Base-by-base conservation (phyloP, 2,113 vertebrate species). In the Nettapus auritus region DNA sequence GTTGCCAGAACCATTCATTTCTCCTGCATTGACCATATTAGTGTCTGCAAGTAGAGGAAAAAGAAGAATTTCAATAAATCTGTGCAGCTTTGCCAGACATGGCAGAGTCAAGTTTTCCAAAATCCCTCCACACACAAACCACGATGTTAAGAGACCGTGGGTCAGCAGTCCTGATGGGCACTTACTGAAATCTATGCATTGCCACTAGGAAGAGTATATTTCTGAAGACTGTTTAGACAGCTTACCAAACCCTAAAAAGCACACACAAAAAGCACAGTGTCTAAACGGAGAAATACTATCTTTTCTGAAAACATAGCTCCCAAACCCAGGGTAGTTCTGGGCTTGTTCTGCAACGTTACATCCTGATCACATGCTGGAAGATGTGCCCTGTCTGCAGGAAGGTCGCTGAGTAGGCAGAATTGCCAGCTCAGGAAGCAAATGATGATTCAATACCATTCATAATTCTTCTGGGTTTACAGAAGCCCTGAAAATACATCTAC, bases 1-100 rank as follows among this genome's bases (percentile, higher is more conserved):
- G 97, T 99, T 99, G 13, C 99, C 99, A 17, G 99, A 97, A 57
- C 98, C 98, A 9, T 99, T 99, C 98, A 99, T 99, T 71, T 98
- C 99, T 96, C 99, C 98, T 8, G 98, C 97, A 97, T 98, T 98
- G 91, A 99, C 99, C 98, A 98, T 97, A 96, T 98, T 99, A 97
- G 87, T 94, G 73, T 95, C 98, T 98, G 91, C 19, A 66, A 13
- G 36, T 5, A 82, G 81, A 81, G 46, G 8, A 56, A 94, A 91
- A 78, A 18, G 12, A 60, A 85, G 53, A 21, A 26, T 12, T 42
- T 38, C 85, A 81, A 33, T 40, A 36, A 74, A 64, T 36, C 28
- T 28, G 23, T 31, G 40, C 38, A 34, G 50, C 36, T 56, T 18
- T 44, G 31, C 46, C 31, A 63, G 73, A 40, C 3, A 15, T 16